Conservation (phyloP, 2,113 vertebrate genomes). For the Illadopsis cleaveri region DNA sequence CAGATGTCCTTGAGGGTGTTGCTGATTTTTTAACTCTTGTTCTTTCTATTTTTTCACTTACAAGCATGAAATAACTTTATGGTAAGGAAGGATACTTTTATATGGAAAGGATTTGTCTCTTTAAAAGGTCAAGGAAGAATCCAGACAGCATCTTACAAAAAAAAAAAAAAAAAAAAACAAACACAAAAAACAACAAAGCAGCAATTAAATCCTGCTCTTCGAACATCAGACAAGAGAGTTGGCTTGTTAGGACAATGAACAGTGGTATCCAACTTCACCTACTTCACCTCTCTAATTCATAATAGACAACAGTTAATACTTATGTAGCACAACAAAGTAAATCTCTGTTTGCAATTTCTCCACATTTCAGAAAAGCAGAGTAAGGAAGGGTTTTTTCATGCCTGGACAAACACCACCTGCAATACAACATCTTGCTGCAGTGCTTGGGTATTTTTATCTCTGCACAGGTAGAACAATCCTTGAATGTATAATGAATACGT, state of each 20-base stretch:
- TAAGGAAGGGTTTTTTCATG: not conserved
- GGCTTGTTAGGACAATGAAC: not conserved
- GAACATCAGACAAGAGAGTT: not conserved
- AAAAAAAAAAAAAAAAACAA: not conserved
- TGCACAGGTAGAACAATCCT: not conserved
- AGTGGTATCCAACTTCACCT: not conserved
- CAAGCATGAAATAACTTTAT: not conserved
- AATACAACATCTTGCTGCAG: slow-evolving; percentile 1
- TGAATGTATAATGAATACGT: not conserved
- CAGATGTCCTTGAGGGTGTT: rapidly evolving
- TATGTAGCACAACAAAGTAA: not conserved
- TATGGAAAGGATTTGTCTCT: not conserved
- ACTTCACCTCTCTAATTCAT: not conserved
- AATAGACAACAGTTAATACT: not conserved
- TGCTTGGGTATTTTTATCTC: slow-evolving; percentile 15
- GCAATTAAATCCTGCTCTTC: not conserved
- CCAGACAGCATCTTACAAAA: not conserved
- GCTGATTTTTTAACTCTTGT: not conserved
- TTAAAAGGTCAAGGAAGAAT: not conserved
- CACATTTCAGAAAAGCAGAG: not conserved
- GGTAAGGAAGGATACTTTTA: not conserved
- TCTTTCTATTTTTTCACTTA: not conserved
- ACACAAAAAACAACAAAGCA: not conserved
- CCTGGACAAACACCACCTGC: not conserved
- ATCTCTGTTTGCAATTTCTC: not conserved